Evolutionary conservation across 64 coral and sea anemone species (phyloP).

Genomic region (Anthopleura sola): DNA sequence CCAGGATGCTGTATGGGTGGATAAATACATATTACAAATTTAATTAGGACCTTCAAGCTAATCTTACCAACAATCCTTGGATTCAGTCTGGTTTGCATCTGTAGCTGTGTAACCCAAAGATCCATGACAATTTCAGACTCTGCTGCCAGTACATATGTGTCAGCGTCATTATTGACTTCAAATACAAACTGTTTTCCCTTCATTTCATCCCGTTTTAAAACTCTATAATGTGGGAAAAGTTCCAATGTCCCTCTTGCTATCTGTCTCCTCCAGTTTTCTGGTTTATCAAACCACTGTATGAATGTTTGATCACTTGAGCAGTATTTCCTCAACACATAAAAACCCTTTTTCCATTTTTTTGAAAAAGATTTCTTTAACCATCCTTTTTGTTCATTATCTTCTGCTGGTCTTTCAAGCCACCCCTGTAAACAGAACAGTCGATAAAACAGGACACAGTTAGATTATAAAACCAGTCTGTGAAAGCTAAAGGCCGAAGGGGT

Average conservation of each 20-base stretch:
- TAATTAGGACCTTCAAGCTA: background rate
- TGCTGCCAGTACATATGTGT: conserved; percentile 66
- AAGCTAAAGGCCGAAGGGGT: background rate
- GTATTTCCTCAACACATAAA: conserved; percentile 76
- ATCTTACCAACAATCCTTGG: conserved; percentile 84
- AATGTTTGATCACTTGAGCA: conserved; percentile 74
- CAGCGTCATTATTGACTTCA: conserved; percentile 89
- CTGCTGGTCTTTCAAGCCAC: conserved; percentile 79
- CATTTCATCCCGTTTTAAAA: conserved; percentile 73
- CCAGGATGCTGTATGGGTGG: too few relatives aligned
- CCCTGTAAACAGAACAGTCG: conserved; percentile 48
- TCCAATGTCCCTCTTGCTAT: conserved; percentile 77
- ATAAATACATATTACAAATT: background rate
- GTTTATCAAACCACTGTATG: conserved; percentile 97
- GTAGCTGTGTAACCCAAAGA: conserved; percentile 93
- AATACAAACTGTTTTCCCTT: conserved; percentile 82
- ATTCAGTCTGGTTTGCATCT: conserved; percentile 90
- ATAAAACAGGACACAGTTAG: background rate
- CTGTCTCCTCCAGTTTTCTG: conserved; percentile 82
- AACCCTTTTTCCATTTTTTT: conserved; percentile 94
- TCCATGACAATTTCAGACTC: conserved; percentile 88
- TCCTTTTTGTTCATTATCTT: conserved; percentile 66
- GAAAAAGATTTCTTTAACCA: conserved; percentile 92
- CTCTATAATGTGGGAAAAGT: conserved; percentile 91
- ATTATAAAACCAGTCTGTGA: background rate